These are phyloP conservation scores for Varanus salvator DNA, from an alignment of 2,113 vertebrate genomes.

Conservation along the genomic window DNA sequence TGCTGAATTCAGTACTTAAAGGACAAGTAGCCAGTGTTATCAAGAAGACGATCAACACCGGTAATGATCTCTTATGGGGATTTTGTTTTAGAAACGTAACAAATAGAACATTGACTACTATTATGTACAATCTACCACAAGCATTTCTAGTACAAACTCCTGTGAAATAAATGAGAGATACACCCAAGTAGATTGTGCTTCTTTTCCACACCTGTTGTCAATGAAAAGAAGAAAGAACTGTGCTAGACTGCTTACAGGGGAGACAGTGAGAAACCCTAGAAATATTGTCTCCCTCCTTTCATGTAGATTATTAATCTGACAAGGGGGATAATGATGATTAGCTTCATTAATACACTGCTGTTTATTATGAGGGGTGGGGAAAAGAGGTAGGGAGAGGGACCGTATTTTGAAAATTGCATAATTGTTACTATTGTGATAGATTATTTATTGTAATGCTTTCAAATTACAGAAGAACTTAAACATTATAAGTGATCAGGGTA, in stretches of 20 bases:
- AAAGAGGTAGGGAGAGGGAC: background rate
- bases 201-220: background rate
- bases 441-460: background rate
- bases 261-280: background rate
- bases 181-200: background rate
- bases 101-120: background rate
- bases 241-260: background rate
- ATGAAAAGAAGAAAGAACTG: background rate
- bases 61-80: constrained; percentile 70
- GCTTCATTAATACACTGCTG: background rate
- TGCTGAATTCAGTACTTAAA: constrained; percentile 94
- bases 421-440: background rate
- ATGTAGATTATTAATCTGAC: background rate
- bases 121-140: background rate
- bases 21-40: constrained; percentile 93
- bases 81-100: background rate
- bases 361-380: background rate
- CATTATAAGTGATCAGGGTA: background rate
- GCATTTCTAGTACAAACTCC: background rate
- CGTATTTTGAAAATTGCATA: background rate
- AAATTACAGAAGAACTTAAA: background rate
- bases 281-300: background rate
- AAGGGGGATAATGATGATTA: background rate
- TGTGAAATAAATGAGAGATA: background rate
- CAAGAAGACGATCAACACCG: constrained; percentile 97